Base-by-base conservation (phyloP, 2,888 invertebrate genomes). In the Ophion costatus region DNA sequence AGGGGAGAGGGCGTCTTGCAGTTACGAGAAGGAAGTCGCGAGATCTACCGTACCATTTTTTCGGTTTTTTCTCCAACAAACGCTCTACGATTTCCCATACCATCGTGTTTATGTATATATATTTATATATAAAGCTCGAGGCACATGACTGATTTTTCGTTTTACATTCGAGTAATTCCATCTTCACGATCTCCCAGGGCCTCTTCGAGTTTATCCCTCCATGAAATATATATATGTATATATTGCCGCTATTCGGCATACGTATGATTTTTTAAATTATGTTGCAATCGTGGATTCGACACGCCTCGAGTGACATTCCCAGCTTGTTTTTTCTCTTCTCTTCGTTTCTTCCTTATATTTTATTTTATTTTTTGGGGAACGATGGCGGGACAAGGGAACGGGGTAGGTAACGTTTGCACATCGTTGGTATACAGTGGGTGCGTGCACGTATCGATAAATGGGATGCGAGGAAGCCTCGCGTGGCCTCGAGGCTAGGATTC, bases 141-240 rank as follows among this genome's bases (percentile, higher is more conserved):
- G 61, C 38, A 38, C 14, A 51, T 45, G 24, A 20, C 10, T 59
- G 11, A 22, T 22, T 57, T 61, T 80, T 85, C 88, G 88, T 42
- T 88, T 90, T 89, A 89, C 89, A 88, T 86, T 56, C 82, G 59
- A 77, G 38, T 89, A 89, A 89, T 89, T 83, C 81, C 86, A 86
- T 86, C 83, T 87, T 89, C 17, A 56, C 56, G 56, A 79, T 79
- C 64, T 42, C 66, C 38, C 70, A 63, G 42, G 59, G 22, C 51
- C 61, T 61, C 73, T 79, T 80, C 29, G 63, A 63, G 11, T 29
- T 38, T 67, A 75, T n/a, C 20, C 42, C 9, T 61, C 20, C 9
- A n/a, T 66, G 38, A 17, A 57, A 71, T 20, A 20, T 64, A 10
- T 14, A n/a, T n/a, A 14, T 75, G 56, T 63, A 22, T 75, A 57